These are phyloP conservation scores for Pachyuromys duprasi DNA, from an alignment of 2,797 vertebrate species.

Conservation along the genomic window DNA sequence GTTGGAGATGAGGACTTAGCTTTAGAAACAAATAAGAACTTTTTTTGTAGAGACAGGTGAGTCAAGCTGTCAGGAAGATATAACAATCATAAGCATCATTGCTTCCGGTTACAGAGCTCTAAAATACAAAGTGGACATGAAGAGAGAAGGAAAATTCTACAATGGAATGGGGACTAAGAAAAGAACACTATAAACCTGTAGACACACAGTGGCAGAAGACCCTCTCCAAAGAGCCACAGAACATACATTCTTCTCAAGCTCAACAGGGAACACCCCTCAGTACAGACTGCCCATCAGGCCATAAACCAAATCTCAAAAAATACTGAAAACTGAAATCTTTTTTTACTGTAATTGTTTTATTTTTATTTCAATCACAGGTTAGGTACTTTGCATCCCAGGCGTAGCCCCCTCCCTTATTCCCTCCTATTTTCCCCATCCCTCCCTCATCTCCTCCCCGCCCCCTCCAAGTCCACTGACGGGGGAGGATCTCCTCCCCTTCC, in stretches of 20 bases:
- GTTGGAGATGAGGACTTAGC: background rate
- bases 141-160: background rate
- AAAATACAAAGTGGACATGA: too few species aligned
- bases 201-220: too few species aligned
- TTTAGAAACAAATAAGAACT: background rate
- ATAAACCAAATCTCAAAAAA: background rate
- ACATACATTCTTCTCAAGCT: background rate
- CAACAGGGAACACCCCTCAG: background rate
- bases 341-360: too few species aligned
- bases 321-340: background rate
- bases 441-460: too few species aligned
- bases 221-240: background rate
- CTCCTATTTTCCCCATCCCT: too few species aligned
- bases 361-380: too few species aligned
- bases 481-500: too few species aligned
- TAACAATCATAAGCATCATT: background rate
- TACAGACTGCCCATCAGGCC: background rate
- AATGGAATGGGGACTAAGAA: background rate
- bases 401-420: too few species aligned
- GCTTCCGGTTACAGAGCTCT: background rate
- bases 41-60: background rate
- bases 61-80: background rate
- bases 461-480: too few species aligned
- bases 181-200: background rate
- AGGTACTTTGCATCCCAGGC: too few species aligned